A percentile compares a stretch with the other conserved stretches of the same genome.
These are phyloP conservation scores for Micromys minutus DNA, from an alignment of 2,113 vertebrate genomes.

Conservation along the genomic window DNA sequence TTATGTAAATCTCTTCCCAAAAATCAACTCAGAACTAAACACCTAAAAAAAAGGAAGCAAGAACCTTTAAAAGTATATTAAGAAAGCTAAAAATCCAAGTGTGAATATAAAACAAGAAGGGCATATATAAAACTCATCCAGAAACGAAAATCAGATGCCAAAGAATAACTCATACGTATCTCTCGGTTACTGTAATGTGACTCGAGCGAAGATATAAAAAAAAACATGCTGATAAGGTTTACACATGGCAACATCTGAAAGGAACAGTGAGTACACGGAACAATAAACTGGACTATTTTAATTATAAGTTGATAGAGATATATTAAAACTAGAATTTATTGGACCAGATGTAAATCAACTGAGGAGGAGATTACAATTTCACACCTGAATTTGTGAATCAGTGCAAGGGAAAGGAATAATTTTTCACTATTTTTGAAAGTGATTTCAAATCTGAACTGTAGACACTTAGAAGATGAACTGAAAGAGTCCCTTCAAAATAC, in stretches of 20 bases:
- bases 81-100: constrained; percentile 52
- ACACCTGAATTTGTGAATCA: constrained; percentile 64
- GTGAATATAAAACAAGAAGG: not conserved
- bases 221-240: constrained; percentile 43
- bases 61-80: constrained; percentile 34
- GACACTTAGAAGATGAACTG: constrained; percentile 8
- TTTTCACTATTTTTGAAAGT: constrained; percentile 62
- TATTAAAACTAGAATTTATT: constrained; percentile 61
- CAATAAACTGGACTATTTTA: constrained; percentile 51
- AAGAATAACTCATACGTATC: constrained; percentile 37
- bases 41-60: constrained; percentile 43
- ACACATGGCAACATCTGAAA: constrained; percentile 31
- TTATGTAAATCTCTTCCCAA: not conserved
- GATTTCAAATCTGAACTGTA: constrained; percentile 47
- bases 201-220: constrained; percentile 47
- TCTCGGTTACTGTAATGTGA: constrained; percentile 25
- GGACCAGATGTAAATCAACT: constrained; percentile 62
- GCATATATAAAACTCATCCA: constrained; percentile 47
- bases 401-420: constrained; percentile 48
- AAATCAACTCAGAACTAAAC: not conserved
- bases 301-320: constrained; percentile 30
- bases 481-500: constrained; percentile 44
- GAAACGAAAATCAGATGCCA: constrained; percentile 59
- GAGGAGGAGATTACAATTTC: constrained; percentile 67
- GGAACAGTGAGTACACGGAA: constrained; percentile 36